Evolutionary conservation across 2,888 invertebrate genomes (phyloP), one percentile per base, ranked within the genome.

Genomic region (Baccha elongata): DNA sequence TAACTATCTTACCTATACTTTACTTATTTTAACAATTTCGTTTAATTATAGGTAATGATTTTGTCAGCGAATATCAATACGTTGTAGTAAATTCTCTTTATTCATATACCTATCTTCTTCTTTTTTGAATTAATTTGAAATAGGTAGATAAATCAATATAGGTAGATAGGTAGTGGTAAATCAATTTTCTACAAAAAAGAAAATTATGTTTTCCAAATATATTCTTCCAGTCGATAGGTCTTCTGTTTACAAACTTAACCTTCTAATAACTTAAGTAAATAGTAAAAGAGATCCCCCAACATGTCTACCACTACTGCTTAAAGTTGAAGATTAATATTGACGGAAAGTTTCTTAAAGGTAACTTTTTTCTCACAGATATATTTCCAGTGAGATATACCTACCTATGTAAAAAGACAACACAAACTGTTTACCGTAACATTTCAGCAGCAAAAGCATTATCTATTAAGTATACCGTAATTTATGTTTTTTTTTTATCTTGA

Each of bases 351-450:
- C 48, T 26, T 21, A 32, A 32, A 32, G 8, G 29, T 60, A 52
- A 15, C 48, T 50, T 8, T 42, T 35, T 13, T 73, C 53, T 73
- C 73, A 64, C 73, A 65, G n/a, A n/a, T 40, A 73, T 73, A 40
- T 48, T 40, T n/a, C n/a, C 58, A 48, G 40, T 40, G 73, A 40
- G 19, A 53, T n/a, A n/a, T n/a, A n/a, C n/a, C n/a, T n/a, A n/a
- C n/a, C n/a, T n/a, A n/a, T n/a, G n/a, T n/a, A 52, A 10, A 73
- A 44, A 55, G 19, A 40, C 21, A 26, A 26, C 15, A 62, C 37
- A 21, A 58, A 48, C 44, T 55, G 13, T 53, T 17, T 64, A 55
- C 55, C 55, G n/a, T n/a, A n/a, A n/a, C n/a, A 65, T 55, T 48
- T 48, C 55, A 48, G n/a, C 48, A 50, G 55, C 55, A 71, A 11